Percentiles rank a stretch among this genome's conserved stretches.
Evolutionary conservation across 1,140 invertebrate species (phyloP).

Genomic region (Anoplophora glabripennis): DNA sequence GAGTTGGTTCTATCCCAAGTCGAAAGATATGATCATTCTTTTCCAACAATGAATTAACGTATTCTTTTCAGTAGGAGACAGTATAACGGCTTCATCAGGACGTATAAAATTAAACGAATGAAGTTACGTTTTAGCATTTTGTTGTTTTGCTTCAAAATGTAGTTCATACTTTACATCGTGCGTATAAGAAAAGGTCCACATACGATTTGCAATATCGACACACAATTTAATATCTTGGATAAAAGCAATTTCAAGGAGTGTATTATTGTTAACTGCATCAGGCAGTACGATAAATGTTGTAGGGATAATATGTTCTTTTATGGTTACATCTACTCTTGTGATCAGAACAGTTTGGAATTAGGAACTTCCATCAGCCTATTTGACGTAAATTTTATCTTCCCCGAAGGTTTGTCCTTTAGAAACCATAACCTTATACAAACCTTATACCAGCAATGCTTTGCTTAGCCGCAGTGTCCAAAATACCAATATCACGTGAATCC

Average conservation of each 20-base stretch:
- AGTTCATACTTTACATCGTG: too few relatives aligned
- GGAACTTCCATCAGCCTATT: neutral
- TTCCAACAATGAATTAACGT: neutral
- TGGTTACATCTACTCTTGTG: neutral
- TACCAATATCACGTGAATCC: neutral
- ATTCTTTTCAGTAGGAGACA: too few relatives aligned
- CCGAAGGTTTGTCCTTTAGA: neutral
- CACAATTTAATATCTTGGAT: neutral
- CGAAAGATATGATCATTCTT: constrained; percentile 14
- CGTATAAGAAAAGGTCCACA: neutral
- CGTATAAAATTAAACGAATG: too few relatives aligned
- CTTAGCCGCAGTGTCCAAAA: constrained; percentile 1
- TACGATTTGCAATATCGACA: too few relatives aligned
- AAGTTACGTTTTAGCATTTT: too few relatives aligned
- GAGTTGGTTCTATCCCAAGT: constrained; percentile 10
- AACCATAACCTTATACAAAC: neutral
- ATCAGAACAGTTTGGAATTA: neutral
- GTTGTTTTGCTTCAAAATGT: too few relatives aligned
- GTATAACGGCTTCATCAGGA: neutral
- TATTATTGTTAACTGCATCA: neutral
- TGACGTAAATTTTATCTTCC: neutral
- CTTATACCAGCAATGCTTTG: neutral
- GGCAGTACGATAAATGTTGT: neutral
- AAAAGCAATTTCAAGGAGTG: neutral
- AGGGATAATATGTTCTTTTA: neutral